Evolutionary conservation across 2,113 vertebrate genomes (phyloP), one percentile per base, ranked within the genome.

Genomic region (Cyanoliseus patagonus): DNA sequence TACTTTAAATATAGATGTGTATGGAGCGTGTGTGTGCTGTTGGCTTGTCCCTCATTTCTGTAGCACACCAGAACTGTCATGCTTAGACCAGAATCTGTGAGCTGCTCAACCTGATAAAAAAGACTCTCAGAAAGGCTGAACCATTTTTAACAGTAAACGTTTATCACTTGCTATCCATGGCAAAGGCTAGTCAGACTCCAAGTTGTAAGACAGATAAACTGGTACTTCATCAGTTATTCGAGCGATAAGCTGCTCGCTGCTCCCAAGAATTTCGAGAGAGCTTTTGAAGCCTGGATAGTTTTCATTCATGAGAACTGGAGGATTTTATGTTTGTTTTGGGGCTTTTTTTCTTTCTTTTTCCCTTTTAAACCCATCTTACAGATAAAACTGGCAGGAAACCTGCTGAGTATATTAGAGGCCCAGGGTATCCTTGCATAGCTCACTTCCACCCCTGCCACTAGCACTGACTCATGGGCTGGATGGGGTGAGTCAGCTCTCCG

Each of bases 321-420:
- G 49, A 30, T 20, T n/a, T 10, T 20, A 69, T 70, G 63, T 81
- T 88, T 77, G 28, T 62, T 73, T 30, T 87, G 17, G 22, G 41
- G 5, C 1, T 10, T 27, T 46, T 72, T 44, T 30, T n/a, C 4
- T 61, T 64, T 47, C 46, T 77, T 53, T 51, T 72, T 13, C 5
- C 11, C 44, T 49, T 92, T 83, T 69, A 67, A 70, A 62, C 27
- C 41, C 0, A 0, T 49, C 39, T 86, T 3, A 1, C 11, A 88
- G 87, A 80, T 75, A 90, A 95, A 90, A 86, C 76, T 46, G 53
- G 69, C 66, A 96, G 93, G 79, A 96, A 93, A 66, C 68, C 49
- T 83, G 68, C 68, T 31, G 85, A 27, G 85, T 46, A 93, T 53
- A 74, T 61, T 51, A 67, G 72, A 42, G 75, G 82, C 83, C 46